Evolutionary conservation across 2,113 vertebrate species (phyloP), one percentile per base, ranked within the genome.

Genomic region (Glaucidium brasilianum): DNA sequence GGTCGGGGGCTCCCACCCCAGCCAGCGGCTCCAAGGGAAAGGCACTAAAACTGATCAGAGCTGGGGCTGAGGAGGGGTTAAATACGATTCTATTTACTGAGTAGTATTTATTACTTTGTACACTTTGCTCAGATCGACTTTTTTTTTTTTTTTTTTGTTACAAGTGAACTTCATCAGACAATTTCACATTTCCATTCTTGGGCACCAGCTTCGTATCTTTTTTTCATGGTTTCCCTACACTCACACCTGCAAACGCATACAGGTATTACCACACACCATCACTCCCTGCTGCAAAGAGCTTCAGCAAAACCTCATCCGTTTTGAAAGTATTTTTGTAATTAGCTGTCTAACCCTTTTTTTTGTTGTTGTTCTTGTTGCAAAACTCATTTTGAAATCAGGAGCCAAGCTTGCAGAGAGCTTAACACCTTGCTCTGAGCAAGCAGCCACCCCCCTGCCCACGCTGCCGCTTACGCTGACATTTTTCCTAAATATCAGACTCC

Each of bases 171-270:
- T 43, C 74, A 39, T 27, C 50, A 50, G 34, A 11, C 10, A 32
- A 49, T 43, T n/a, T 26, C 75, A 26, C 35, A 6, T 88, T 62
- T 21, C 59, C 41, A 16, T 35, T 29, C 82, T 9, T 6, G 7
- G 34, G 37, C 41, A 76, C n/a, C 56, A 29, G 17, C 43, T 20
- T 12, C 11, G 0, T 2, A 5, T 4, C 2, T 7, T 15, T n/a
- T 66, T 58, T 15, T 3, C 39, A 58, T 0, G 5, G 7, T 32
- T 74, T 74, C 66, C 41, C 50, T 10, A 5, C 10, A 2, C 16
- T 50, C 55, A 1, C 32, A 0, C 32, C 20, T n/a, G 92, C 3
- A 21, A 50, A 9, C 15, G 0, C 14, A 9, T 0, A 11, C 53
- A 41, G 71, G 52, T 62, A 17, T 29, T 4, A 29, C 67, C 56